These are phyloP conservation scores for Phylloscopus collybita DNA, from an alignment of 2,797 vertebrate species.

Conservation along the genomic window DNA sequence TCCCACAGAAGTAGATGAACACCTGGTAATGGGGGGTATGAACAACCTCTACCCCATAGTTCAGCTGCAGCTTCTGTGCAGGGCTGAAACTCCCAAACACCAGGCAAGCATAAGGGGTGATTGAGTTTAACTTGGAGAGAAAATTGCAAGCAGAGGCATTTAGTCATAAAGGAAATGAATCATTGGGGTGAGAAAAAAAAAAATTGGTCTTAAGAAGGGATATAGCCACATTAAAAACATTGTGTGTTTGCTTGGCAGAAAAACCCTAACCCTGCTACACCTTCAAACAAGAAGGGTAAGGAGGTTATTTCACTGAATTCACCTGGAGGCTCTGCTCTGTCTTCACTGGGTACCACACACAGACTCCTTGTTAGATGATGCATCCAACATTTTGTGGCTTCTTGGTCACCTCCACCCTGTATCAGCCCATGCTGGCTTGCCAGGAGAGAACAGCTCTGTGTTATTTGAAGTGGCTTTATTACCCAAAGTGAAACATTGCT, in stretches of 20 bases:
- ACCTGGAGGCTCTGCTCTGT: not conserved
- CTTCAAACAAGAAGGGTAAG: not conserved
- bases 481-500: not conserved
- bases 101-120: not conserved
- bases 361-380: not conserved
- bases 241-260: not conserved
- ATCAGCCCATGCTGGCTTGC: not conserved
- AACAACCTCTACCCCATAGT: not conserved
- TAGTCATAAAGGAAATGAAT: slow-evolving; percentile 8
- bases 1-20: not conserved
- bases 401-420: not conserved
- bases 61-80: not conserved
- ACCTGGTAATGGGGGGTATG: not conserved
- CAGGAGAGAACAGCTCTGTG: not conserved
- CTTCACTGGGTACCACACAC: not conserved
- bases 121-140: not conserved
- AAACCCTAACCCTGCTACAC: not conserved
- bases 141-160: not conserved
- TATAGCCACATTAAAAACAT: not conserved
- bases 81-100: not conserved
- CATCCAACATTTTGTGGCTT: not conserved
- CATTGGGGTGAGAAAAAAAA: not conserved
- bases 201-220: not conserved
- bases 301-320: not conserved
- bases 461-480: not conserved